Evolutionary conservation across 2,797 vertebrate genomes (phyloP).

Genomic region (Phoebastria nigripes): DNA sequence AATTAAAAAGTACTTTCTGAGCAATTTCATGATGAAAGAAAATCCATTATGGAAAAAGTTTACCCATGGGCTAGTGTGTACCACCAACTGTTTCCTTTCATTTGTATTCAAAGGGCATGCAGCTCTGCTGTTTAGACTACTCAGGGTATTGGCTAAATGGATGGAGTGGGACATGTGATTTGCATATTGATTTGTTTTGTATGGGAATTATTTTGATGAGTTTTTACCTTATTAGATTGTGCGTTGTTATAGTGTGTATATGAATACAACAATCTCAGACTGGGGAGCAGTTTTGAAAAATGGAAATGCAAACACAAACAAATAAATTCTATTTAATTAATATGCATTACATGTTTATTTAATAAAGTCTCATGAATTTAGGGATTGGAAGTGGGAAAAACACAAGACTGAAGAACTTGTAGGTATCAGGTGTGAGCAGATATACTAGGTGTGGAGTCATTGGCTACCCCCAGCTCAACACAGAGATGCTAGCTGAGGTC

Average conservation of each 20-base stretch:
- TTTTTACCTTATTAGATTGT: conserved; percentile 25
- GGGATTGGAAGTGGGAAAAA: not conserved
- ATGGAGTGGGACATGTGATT: conserved; percentile 34
- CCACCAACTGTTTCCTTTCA: conserved; percentile 27
- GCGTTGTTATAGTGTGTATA: not conserved
- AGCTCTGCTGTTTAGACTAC: conserved; percentile 10
- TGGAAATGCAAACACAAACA: not conserved
- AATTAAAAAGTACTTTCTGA: not conserved
- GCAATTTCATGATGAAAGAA: not conserved
- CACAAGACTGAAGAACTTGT: not conserved
- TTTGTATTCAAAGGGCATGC: conserved; percentile 35
- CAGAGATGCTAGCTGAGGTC: not conserved
- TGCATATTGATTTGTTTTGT: conserved; percentile 56
- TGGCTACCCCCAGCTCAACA: not conserved
- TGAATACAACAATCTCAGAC: not conserved
- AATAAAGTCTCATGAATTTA: not conserved
- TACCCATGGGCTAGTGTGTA: not conserved
- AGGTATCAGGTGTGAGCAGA: not conserved
- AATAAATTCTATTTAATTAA: not conserved
- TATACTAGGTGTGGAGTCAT: not conserved
- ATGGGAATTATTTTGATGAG: conserved; percentile 54
- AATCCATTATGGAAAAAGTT: not conserved
- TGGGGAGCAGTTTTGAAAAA: not conserved
- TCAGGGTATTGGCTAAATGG: conserved; percentile 23
- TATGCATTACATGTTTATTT: not conserved